A percentile compares a stretch with the other conserved stretches of the same genome.
Evolutionary conservation across 2,888 invertebrate genomes (phyloP).

Genomic region (Oxystoma pomonae): DNA sequence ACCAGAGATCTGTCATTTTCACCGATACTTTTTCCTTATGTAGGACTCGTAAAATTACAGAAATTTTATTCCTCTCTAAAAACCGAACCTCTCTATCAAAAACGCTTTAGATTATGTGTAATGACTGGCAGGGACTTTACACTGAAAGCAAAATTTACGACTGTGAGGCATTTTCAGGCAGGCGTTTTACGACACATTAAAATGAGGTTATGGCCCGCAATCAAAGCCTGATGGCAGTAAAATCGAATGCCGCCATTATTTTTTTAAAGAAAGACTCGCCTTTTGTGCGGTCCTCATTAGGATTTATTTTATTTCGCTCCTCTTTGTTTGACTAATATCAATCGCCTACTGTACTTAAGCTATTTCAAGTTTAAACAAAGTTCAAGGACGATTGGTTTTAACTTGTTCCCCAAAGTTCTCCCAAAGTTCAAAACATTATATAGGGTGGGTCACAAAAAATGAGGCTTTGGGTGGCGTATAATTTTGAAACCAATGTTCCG

Average conservation of each 20-base stretch:
- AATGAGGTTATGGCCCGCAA: slow-evolving; percentile 34
- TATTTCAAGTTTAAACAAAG: too few relatives aligned
- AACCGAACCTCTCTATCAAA: slow-evolving; percentile 38
- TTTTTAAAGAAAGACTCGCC: slow-evolving; percentile 16
- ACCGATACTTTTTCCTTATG: too few relatives aligned
- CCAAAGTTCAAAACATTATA: too few relatives aligned
- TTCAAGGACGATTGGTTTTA: too few relatives aligned
- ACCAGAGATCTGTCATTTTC: too few relatives aligned
- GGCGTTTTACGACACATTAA: slow-evolving; percentile 34
- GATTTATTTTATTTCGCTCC: slow-evolving; percentile 19
- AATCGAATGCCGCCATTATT: slow-evolving; percentile 27
- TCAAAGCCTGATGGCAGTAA: slow-evolving; percentile 26
- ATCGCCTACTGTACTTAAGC: too few relatives aligned
- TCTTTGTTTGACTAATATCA: too few relatives aligned
- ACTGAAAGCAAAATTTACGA: slow-evolving; percentile 39
- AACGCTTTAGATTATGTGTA: slow-evolving; percentile 41
- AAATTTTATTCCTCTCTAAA: slow-evolving; percentile 43
- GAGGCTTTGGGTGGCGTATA: too few relatives aligned
- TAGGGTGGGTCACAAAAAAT: too few relatives aligned
- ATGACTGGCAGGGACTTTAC: slow-evolving; percentile 35
- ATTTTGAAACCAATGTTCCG: too few relatives aligned
- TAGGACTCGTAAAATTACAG: slow-evolving; percentile 44
- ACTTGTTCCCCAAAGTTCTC: too few relatives aligned
- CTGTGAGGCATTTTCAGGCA: slow-evolving; percentile 29
- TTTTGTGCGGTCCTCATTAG: slow-evolving; percentile 21